Conservation (phyloP, 2,888 invertebrate genomes). For the Mayetiola destructor region DNA sequence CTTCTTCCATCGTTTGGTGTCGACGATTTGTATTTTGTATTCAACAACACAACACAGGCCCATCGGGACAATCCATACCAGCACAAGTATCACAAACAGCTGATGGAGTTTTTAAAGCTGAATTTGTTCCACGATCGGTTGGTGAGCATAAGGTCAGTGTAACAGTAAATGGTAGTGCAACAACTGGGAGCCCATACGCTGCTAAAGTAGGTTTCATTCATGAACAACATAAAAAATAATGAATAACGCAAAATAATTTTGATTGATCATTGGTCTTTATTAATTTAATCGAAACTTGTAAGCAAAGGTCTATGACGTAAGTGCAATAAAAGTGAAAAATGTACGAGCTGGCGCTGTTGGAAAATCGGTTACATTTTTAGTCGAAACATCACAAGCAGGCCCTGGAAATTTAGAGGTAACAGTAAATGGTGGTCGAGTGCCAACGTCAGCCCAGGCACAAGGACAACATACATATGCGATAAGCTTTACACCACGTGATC, state of each 20-base stretch:
- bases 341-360: slow-evolving; percentile 76
- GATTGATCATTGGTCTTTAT: neutral
- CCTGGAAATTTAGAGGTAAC: slow-evolving; percentile 97
- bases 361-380: slow-evolving; percentile 81
- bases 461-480: slow-evolving; percentile 94
- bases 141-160: slow-evolving; percentile 86
- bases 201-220: slow-evolving; percentile 50
- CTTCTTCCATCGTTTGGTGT: slow-evolving; percentile 16
- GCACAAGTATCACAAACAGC: slow-evolving; percentile 77
- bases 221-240: neutral
- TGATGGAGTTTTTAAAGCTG: slow-evolving; percentile 69
- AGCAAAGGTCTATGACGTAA: slow-evolving; percentile 84
- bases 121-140: slow-evolving; percentile 80
- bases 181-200: slow-evolving; percentile 85
- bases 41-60: slow-evolving; percentile 43
- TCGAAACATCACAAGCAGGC: slow-evolving; percentile 96
- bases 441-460: slow-evolving; percentile 91
- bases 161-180: slow-evolving; percentile 63
- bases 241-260: neutral
- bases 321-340: slow-evolving; percentile 86
- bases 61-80: slow-evolving; percentile 79
- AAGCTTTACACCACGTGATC: slow-evolving; percentile 88
- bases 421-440: slow-evolving; percentile 93
- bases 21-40: neutral
- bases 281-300: neutral